Conservation (phyloP, 2,888 invertebrate genomes). For the Antheraea assamensis region DNA sequence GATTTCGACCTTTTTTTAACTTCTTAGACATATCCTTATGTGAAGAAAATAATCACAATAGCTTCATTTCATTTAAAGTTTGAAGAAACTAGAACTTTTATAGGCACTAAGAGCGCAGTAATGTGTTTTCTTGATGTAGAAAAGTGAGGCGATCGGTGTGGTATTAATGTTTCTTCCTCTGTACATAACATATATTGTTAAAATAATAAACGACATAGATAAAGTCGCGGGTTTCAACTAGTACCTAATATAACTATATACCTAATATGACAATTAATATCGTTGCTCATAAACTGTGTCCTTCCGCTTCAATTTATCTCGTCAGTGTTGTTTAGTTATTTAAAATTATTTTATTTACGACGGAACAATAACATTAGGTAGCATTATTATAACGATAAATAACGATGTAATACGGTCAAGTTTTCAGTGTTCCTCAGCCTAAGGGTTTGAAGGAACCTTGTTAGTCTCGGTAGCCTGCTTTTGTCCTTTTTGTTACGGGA, state of each 20-base stretch:
- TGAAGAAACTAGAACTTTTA: too few species aligned
- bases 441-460: conserved; percentile 20
- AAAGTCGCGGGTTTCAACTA: too few species aligned
- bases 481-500: conserved; percentile 18
- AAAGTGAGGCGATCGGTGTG: too few species aligned
- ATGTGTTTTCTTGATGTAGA: too few species aligned
- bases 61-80: too few species aligned
- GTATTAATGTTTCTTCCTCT: too few species aligned
- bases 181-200: too few species aligned
- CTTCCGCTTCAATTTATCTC: conserved; percentile 6
- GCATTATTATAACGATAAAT: conserved; percentile 22
- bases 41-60: too few species aligned
- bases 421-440: conserved; percentile 14
- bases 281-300: neutral
- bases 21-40: too few species aligned
- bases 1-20: too few species aligned
- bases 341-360: conserved; percentile 14
- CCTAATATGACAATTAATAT: conserved; percentile 1
- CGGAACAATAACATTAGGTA: conserved; percentile 13
- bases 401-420: conserved; percentile 15
- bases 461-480: conserved; percentile 21
- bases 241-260: neutral
- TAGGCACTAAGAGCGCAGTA: too few species aligned
- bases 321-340: neutral
- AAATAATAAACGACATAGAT: too few species aligned